Evolutionary conservation across 30 jellyfish, hydroid and myxozoan species (phyloP), one percentile per base, ranked within the genome.

Genomic region (Aurelia aurita complex sp. Pacific): DNA sequence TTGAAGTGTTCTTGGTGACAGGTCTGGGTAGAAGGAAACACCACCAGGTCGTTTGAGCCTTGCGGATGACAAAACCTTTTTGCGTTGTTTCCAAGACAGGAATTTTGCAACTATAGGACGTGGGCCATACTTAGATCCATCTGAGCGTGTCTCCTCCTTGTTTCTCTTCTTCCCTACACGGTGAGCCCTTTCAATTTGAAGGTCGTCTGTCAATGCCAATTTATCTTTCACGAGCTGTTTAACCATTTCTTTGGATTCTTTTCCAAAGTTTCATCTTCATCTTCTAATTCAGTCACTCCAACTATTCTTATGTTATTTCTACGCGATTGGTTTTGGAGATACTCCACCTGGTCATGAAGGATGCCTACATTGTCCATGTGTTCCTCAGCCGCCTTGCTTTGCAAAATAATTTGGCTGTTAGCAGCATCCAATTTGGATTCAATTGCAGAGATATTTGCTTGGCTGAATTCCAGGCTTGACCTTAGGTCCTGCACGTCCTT

Each of bases 161-260:
- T 33, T 66, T 66, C 33, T 66, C 76, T 23, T 23, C 29, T 23
- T 23, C 29, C 29, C 29, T 23, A 18, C 29, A 66, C 19, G 29
- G 29, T 23, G 29, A 23, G 29, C 29, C 29, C 29, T 23, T 23
- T 23, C 29, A 23, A 23, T 23, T 23, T 23, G 29, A 23, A 23
- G 29, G 29, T 23, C 29, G 29, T 23, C 29, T 23, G 29, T 23
- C 29, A 66, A 66, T 17, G 15, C 76, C 76, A 66, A 66, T 66
- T 66, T 66, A 66, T 66, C 76, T 32, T 66, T 66, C 76, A 66
- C 76, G 76, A 66, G 76, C 76, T 66, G 29, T 66, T 66, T 66
- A 14, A 66, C 76, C 43, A 66, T 66, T 19, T 66, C 76, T 19
- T 66, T 0, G 12, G 76, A 66, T 66, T 66, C n/a, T n/a, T 66